Percentiles rank a stretch among this genome's conserved stretches.
phyloP scores from a whole-genome alignment of 1,140 invertebrate genomes.

The Drosophila kohkoa region DNA sequence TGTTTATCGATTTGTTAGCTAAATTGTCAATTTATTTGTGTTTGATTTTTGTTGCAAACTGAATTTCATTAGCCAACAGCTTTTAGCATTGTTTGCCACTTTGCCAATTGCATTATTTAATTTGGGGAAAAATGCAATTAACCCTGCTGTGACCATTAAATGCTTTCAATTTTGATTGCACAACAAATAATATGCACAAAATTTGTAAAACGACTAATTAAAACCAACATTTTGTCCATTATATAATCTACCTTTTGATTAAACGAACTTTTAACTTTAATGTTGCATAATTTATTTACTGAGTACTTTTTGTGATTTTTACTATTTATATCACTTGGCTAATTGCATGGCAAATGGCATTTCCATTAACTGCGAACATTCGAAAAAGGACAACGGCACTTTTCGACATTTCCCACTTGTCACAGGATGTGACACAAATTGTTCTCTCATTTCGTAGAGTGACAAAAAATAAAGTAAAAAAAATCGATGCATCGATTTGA shows the following conservation, averaged over 20 bases:
- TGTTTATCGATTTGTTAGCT: constrained; percentile 6
- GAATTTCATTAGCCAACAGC: constrained; percentile 11
- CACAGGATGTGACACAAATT: constrained; percentile 14
- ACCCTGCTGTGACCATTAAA: background rate
- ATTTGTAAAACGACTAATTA: background rate
- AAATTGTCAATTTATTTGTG: background rate
- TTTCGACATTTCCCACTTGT: constrained; percentile 3
- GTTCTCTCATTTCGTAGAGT: background rate
- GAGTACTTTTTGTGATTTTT: background rate
- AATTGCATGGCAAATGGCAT: constrained; percentile 33
- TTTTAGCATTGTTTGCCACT: constrained; percentile 11
- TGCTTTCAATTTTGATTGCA: background rate
- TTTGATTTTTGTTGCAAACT: constrained; percentile 2
- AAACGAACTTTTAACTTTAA: background rate
- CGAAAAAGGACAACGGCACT: constrained; percentile 7
- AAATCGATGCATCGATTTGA: constrained; percentile 37
- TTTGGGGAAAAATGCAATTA: constrained; percentile 11
- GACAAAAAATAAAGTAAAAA: background rate
- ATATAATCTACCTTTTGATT: background rate
- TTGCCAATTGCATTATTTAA: constrained; percentile 27
- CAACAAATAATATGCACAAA: background rate
- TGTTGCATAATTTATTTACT: background rate
- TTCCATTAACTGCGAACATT: constrained; percentile 30
- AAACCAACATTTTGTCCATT: background rate
- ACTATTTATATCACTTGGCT: constrained; percentile 14